Conservation (phyloP, 2,888 invertebrate genomes). For the Lysandra coridon region DNA sequence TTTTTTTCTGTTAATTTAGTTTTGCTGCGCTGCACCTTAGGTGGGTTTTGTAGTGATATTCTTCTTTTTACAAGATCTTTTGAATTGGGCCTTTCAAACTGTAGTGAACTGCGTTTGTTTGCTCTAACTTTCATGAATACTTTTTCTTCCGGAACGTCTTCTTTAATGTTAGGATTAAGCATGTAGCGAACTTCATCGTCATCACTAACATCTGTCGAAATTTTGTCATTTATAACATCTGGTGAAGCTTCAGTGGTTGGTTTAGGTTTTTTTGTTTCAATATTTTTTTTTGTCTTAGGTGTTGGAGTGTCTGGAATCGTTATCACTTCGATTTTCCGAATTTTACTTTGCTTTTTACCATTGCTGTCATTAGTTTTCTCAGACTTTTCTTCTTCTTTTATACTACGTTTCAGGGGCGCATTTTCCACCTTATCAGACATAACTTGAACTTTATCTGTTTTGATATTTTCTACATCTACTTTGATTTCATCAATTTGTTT, state of each 20-base stretch:
- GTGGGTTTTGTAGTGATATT: conserved; percentile 66
- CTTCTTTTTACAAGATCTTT: conserved; percentile 64
- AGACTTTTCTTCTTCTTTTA: conserved; percentile 19
- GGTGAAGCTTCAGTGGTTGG: conserved; percentile 46
- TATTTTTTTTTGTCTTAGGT: conserved; percentile 44
- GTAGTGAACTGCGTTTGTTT: conserved; percentile 65
- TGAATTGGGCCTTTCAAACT: conserved; percentile 67
- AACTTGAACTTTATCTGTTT: conserved; percentile 37
- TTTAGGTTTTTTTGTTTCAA: conserved; percentile 57
- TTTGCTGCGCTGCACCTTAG: conserved; percentile 65
- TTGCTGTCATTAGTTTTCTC: conserved; percentile 12
- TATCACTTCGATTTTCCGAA: conserved; percentile 41
- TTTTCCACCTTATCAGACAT: background rate
- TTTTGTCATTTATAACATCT: conserved; percentile 43
- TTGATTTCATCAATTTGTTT: background rate
- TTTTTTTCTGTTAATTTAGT: conserved; percentile 55
- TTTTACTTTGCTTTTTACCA: conserved; percentile 35
- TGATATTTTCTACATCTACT: conserved; percentile 38
- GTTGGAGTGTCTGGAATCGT: conserved; percentile 42
- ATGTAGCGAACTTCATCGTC: conserved; percentile 72
- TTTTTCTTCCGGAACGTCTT: conserved; percentile 55
- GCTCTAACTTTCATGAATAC: conserved; percentile 66
- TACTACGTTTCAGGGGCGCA: background rate
- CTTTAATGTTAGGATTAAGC: conserved; percentile 66
- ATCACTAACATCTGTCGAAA: conserved; percentile 56